Evolutionary conservation across 2,797 vertebrate species (phyloP), one percentile per base, ranked within the genome.

Genomic region (Gila robusta): DNA sequence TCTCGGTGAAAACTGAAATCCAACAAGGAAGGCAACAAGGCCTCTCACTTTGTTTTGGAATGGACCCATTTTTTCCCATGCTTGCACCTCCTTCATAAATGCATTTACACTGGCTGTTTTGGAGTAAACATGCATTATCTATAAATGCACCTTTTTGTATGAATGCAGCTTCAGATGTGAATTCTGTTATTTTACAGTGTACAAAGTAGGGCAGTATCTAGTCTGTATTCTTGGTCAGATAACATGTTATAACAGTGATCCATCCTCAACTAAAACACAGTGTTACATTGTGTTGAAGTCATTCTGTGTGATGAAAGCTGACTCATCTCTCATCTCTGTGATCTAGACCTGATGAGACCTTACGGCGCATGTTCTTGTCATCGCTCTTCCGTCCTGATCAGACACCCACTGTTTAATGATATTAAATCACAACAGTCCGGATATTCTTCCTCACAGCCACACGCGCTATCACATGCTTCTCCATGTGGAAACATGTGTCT

Each of bases 261-360:
- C 44, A 82, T 72, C 35, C 49, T 73, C 37, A 82, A 62, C 17
- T 73, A 10, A 73, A 44, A 44, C 10, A 26, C 52, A 73, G 37
- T 11, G 10, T 73, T 59, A 11, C 41, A 17, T 62, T 70, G 64
- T n/a, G 52, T 37, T 78, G 72, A 82, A 41, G 14, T 66, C 28
- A 49, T 69, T 79, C 21, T 32, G n/a, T 41, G 66, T 26, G 17
- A 66, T 86, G 70, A 82, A 78, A 74, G 47, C 41, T 39, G 37
- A 73, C 59, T 74, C 47, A 26, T 7, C 32, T 64, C 7, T 12
- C 71, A 54, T 67, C 35, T 70, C 79, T 79, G 70, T 74, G 54
- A 84, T 82, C 62, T 59, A 37, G 70, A 86, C 69, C 52, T 84
- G 77, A 86, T 49, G 56, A 67, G 37, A 79, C 62, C 74, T 82